These are phyloP conservation scores for Suncus etruscus DNA, from an alignment of 2,113 vertebrate species.

Conservation along the genomic window DNA sequence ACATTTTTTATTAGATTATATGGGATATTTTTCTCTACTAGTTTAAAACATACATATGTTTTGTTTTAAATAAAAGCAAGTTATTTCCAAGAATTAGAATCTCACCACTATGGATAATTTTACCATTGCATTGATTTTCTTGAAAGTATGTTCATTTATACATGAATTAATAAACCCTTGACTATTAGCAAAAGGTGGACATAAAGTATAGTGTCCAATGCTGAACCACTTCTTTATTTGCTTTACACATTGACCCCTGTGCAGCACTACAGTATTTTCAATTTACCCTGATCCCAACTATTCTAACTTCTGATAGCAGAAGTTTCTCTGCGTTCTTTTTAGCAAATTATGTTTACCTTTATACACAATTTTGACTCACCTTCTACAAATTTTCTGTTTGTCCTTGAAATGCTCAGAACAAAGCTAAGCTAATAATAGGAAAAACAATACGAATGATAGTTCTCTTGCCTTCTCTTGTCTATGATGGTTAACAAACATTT, in stretches of 20 bases:
- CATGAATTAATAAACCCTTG: not conserved
- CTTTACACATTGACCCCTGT: not conserved
- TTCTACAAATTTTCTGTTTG: not conserved
- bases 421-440: not conserved
- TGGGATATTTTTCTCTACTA: not conserved
- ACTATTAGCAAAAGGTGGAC: not conserved
- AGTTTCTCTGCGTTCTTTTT: not conserved
- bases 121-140: not conserved
- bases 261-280: rapidly evolving
- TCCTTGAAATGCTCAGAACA: not conserved
- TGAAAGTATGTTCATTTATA: not conserved
- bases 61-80: not conserved
- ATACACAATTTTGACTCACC: not conserved
- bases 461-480: no score
- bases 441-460: not conserved
- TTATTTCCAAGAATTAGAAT: not conserved
- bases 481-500: not conserved
- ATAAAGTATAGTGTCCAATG: rapidly evolving
- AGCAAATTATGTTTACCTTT: not conserved
- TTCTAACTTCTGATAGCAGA: not conserved
- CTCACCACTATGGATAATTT: not conserved
- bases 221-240: rapidly evolving
- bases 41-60: not conserved
- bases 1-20: not conserved
- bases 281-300: not conserved